Evolutionary conservation across 1,140 invertebrate genomes (phyloP), one percentile per base, ranked within the genome.

Genomic region (Drosophila punjabiensis): DNA sequence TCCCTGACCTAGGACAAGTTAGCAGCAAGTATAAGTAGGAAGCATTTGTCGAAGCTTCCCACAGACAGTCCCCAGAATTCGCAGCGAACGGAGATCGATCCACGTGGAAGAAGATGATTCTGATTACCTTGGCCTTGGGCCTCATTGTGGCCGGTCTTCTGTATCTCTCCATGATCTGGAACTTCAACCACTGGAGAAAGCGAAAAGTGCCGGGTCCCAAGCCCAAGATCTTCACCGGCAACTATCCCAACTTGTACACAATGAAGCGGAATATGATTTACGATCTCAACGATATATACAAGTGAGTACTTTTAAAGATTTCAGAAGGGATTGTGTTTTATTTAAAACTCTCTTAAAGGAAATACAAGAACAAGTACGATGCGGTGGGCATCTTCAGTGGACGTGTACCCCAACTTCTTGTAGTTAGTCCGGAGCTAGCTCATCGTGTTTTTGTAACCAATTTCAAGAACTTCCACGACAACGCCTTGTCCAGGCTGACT

Each of bases 401-500:
- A 16, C 78, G 91, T 8, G 48, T 53, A n/a, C 87, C 91, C 0
- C 87, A 92, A 33, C 63, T 95, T 14, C 61, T 95, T 20, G 69
- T 95, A 0, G 66, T 93, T 5, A 94, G 93, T 80, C 93, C 94
- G 0, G 93, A 94, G 20, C 47, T 95, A 11, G 92, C 94, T 0
- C 94, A 94, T 52, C 76, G 91, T 9, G 93, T 95, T 28, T 77
- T 95, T 0, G 92, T 95, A 0, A 93, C 93, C 16, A 93, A 94
- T 66, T 94, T 94, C 33, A 92, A 93, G 32, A 47, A 91, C 64
- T 94, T 94, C 59, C 81, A 92, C n/a, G 91, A 93, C 37, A 94
- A 93, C 63, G 85, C 87, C 4, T 2, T 82, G 0, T 55, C 80
- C 10, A 24, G 47, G 2, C 28, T 83, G 20, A 30, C 93, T 0